phyloP scores from a whole-genome alignment of 2,888 invertebrate genomes.

The Cataglyphis albicans region DNA sequence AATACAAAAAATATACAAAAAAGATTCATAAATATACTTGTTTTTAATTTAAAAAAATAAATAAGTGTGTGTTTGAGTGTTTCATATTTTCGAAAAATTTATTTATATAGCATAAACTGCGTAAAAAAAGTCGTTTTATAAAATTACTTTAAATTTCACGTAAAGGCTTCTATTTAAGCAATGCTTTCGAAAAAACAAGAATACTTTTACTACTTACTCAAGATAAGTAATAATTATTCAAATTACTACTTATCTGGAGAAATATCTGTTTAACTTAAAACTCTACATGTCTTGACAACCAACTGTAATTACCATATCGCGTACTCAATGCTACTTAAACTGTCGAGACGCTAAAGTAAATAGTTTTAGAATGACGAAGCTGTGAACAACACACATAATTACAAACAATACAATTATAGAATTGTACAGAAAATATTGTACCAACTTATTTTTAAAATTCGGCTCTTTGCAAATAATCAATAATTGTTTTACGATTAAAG shows the following conservation, averaged over 20 bases:
- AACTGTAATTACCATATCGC: constrained; percentile 29
- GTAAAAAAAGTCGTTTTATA: background rate
- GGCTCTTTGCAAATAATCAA: background rate
- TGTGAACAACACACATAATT: background rate
- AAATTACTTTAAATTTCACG: background rate
- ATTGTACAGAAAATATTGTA: background rate
- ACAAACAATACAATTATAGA: background rate
- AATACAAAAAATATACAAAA: background rate
- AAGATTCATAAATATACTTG: background rate
- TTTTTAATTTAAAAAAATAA: background rate
- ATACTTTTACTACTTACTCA: background rate
- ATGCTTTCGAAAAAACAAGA: background rate
- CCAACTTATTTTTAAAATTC: constrained; percentile 7
- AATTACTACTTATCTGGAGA: constrained; percentile 11
- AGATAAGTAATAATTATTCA: constrained; percentile 1
- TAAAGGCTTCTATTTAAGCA: background rate
- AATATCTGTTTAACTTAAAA: background rate
- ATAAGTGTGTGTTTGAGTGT: background rate
- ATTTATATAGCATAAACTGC: background rate
- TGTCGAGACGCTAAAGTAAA: constrained; percentile 6
- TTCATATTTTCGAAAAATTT: background rate
- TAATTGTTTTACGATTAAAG: background rate
- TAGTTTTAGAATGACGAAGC: constrained; percentile 13
- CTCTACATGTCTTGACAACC: background rate
- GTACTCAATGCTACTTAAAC: constrained; percentile 15